Evolutionary conservation across 2,113 vertebrate genomes (phyloP).

Genomic region (Seriola rivoliana): DNA sequence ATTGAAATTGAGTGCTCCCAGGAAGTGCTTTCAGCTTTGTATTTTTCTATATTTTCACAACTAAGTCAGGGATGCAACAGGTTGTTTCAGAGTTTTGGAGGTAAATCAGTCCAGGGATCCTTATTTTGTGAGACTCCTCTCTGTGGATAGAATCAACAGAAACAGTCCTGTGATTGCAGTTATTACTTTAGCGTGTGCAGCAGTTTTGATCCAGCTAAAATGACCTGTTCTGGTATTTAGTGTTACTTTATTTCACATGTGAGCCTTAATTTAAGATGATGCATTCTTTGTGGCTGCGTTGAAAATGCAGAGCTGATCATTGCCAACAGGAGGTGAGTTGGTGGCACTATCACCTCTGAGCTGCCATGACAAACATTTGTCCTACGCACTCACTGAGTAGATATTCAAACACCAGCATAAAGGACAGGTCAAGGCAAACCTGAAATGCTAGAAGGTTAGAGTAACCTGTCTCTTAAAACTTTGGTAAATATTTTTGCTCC

Average conservation of each 20-base stretch:
- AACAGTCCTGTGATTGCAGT: neutral
- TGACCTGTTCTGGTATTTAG: neutral
- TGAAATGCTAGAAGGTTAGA: neutral
- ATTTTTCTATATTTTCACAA: neutral
- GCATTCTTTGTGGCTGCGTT: neutral
- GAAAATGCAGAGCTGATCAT: neutral
- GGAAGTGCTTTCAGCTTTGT: conserved; percentile 1
- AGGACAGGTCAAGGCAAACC: neutral
- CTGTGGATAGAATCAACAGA: neutral
- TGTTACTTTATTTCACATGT: neutral
- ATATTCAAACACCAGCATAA: neutral
- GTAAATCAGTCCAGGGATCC: neutral
- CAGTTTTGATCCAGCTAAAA: neutral
- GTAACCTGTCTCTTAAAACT: neutral
- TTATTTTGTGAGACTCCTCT: neutral
- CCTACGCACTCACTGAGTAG: neutral
- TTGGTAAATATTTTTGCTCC: neutral
- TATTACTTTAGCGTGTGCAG: neutral
- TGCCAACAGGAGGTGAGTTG: accelerated
- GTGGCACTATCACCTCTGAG: neutral
- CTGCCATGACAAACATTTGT: neutral
- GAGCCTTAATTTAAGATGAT: neutral
- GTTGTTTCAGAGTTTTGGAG: neutral
- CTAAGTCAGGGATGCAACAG: neutral
- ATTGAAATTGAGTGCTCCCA: conserved; percentile 3